Evolutionary conservation across 2,113 vertebrate genomes (phyloP).

Genomic region (Microcebus griseorufus): DNA sequence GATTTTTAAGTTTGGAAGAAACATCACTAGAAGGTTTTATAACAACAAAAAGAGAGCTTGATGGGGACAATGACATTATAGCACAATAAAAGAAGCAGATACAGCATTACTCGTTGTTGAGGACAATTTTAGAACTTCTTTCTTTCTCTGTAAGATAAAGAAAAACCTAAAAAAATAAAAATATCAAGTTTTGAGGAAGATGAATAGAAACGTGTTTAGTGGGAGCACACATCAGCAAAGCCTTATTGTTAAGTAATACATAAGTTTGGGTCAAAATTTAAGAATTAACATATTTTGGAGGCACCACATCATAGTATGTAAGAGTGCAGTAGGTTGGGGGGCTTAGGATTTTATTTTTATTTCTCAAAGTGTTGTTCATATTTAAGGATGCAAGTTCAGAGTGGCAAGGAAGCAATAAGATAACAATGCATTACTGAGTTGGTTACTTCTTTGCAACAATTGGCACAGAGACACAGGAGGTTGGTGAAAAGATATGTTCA

Average conservation of each 20-base stretch:
- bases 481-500: neutral
- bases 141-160: neutral
- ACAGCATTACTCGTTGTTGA: neutral
- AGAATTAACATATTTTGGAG: neutral
- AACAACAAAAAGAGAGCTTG: neutral
- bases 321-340: neutral
- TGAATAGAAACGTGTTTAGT: neutral
- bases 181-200: neutral
- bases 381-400: neutral
- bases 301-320: neutral
- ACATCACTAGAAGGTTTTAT: neutral
- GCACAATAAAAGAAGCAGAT: neutral
- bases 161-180: neutral
- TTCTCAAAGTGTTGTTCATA: no score
- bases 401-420: neutral
- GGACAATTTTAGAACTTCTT: neutral
- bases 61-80: neutral
- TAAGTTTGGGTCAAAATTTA: neutral
- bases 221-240: neutral
- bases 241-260: neutral
- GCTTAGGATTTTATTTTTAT: no score
- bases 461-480: neutral
- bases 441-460: neutral
- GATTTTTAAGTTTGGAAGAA: neutral
- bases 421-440: no score